Base-by-base conservation (phyloP, 2,888 invertebrate genomes). In the Argyresthia goedartella region DNA sequence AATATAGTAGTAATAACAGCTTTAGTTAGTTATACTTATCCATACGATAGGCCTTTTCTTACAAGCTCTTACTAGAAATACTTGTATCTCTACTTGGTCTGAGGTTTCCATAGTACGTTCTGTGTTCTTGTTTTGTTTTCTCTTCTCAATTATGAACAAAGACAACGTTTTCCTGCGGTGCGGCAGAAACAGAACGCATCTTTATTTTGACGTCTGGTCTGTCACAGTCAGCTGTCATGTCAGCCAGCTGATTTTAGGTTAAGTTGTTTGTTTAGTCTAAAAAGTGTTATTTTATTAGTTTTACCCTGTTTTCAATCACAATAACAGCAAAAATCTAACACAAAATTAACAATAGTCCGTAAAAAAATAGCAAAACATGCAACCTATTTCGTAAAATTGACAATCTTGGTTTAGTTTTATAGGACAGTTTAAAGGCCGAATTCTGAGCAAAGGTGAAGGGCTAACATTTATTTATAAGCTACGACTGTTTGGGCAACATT, bases 381-480 rank as follows among this genome's bases (percentile, higher is more conserved):
- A 34, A 25, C 50, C 39, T 48, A 14, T 48, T 25, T 53, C 39
- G 46, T 50, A 46, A 49, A 53, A 50, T 50, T 39, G 15, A 8
- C 15, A 13, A 11, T 54, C 44, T 66, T 59, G 62, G 65, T 82
- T 85, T 85, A 85, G 85, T 85, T 85, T 79, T 62, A 72, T 76
- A 72, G 59, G 60, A 57, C 62, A 69, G 62, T 56, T 75, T 76
- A 76, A 71, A 39, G 75, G 73, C 68, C 79, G 69, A 69, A 70
- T 76, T 73, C 67, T 69, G 81, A 75, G 68, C 86, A 85, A 84
- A 85, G 85, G 85, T 85, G 74, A 79, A 82, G 76, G 80, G 72
- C 80, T 77, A 71, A 69, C 63, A 67, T 64, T 43, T 49, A 33
- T 33, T n/a, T 42, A 42, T 8, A 14, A 11, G 11, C 16, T 35